Evolutionary conservation across 2,797 vertebrate species (phyloP).

Genomic region (Carapus acus): DNA sequence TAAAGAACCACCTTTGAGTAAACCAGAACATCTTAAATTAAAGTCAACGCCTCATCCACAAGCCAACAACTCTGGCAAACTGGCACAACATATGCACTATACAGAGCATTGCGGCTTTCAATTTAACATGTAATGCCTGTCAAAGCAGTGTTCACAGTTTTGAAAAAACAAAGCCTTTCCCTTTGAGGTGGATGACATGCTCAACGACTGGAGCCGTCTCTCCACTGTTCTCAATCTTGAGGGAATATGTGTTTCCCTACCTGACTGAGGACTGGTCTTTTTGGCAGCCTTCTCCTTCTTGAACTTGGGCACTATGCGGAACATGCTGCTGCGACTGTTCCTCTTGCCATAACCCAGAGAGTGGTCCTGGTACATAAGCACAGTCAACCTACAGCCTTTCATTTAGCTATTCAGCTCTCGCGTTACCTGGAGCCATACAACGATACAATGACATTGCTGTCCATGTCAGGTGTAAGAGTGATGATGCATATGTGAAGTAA

Average conservation of each 20-base stretch:
- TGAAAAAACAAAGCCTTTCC: too few relatives aligned
- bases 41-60: too few relatives aligned
- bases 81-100: too few relatives aligned
- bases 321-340: slow-evolving; percentile 93
- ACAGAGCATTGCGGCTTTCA: too few relatives aligned
- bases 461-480: neutral
- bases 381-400: slow-evolving; percentile 71
- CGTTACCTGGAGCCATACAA: slow-evolving; percentile 40
- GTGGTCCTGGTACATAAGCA: slow-evolving; percentile 81
- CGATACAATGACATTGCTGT: slow-evolving; percentile 22
- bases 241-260: slow-evolving; percentile 71
- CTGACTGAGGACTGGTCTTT: slow-evolving; percentile 90
- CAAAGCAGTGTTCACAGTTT: too few relatives aligned
- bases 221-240: slow-evolving; percentile 12
- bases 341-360: slow-evolving; percentile 94
- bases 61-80: too few relatives aligned
- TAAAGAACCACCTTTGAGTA: too few relatives aligned
- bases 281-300: slow-evolving; percentile 94
- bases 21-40: too few relatives aligned
- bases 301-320: slow-evolving; percentile 98
- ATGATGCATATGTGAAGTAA: too few relatives aligned
- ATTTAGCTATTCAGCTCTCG: slow-evolving; percentile 59
- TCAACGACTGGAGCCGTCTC: neutral
- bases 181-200: neutral
- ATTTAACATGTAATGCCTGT: too few relatives aligned